Conservation (phyloP, 2,888 invertebrate species). For the Geotrupes spiniger region DNA sequence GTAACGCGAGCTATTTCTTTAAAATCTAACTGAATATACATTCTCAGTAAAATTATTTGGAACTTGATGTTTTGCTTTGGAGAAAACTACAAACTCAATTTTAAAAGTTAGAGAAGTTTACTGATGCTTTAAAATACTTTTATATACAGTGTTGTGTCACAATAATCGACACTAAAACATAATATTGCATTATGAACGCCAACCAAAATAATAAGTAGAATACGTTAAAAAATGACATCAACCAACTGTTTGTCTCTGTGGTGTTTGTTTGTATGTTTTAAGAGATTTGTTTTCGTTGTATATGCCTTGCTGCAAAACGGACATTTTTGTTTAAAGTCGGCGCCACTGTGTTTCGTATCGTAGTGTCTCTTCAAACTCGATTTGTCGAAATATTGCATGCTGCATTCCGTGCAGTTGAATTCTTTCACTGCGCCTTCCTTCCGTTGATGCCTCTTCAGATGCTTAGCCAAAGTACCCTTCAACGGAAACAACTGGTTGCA, state of each 20-base stretch:
- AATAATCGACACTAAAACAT: too few relatives aligned
- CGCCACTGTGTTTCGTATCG: constrained; percentile 30
- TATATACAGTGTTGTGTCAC: too few relatives aligned
- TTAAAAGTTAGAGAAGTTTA: too few relatives aligned
- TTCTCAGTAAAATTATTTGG: too few relatives aligned
- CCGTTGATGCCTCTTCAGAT: constrained; percentile 33
- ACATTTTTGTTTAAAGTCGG: constrained; percentile 23
- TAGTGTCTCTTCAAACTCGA: constrained; percentile 35
- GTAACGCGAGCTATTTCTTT: too few relatives aligned
- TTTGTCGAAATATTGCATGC: constrained; percentile 33
- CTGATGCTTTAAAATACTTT: too few relatives aligned
- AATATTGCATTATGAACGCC: too few relatives aligned
- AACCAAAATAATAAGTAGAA: too few relatives aligned
- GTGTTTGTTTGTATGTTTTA: constrained; percentile 28
- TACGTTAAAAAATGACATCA: too few relatives aligned
- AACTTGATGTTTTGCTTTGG: too few relatives aligned
- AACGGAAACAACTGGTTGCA: constrained; percentile 36
- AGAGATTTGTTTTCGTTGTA: constrained; percentile 29
- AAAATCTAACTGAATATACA: too few relatives aligned
- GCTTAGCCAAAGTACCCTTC: constrained; percentile 38
- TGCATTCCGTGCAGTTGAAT: constrained; percentile 30
- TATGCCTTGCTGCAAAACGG: constrained; percentile 29
- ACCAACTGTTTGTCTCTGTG: constrained; percentile 20
- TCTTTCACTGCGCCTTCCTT: constrained; percentile 29
- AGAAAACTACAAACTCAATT: too few relatives aligned